Base-by-base conservation (phyloP, 2,888 invertebrate species). In the Anthophora plumipes region DNA sequence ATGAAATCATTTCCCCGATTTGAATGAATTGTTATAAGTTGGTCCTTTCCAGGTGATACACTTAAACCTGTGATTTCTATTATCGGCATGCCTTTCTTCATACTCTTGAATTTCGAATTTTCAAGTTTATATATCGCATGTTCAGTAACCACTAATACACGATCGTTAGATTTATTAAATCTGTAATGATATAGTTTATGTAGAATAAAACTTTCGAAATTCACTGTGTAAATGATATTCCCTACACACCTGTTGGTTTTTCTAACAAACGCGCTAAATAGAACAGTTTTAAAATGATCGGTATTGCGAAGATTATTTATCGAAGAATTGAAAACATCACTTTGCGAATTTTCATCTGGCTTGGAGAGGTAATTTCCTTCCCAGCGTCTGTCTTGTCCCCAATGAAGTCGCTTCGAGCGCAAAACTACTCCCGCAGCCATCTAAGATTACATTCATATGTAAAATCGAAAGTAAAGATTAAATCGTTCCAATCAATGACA, bases 1-100 rank as follows among this genome's bases (percentile, higher is more conserved):
- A 99, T 97, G 85, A 99, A 95, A 94, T 99, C 99, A 93, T 98
- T 98, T 73, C 97, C 97, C 20, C 96, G 96, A 66, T 96, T 96
- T 63, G 98, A 96, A 93, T 98, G 98, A 86, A 99, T 95, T 69
- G 98, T 96, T 78, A 97, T 95, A 83, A 99, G 95, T 92, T 98
- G 98, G 92, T 98, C 98, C 76, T 95, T 95, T 6, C 97, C 97
- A 43, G 98, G 97, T 90, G 97, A 97, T 41, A 98, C 96, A 88
- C 97, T 98, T 59, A 98, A 93, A 0, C 97, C 97, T 0, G 97
- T 98, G 68, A 98, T 95, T 96, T 97, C 97, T 69, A 95, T 95
- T 73, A 98, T 96, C 7, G 96, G 95, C 87, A 97, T 96, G n/a
- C 97, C 97, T 88, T 97, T 96, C 92, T 97, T 97, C 95, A 99